Conservation (phyloP, 2,797 vertebrate species). For the Moxostoma hubbsi region DNA sequence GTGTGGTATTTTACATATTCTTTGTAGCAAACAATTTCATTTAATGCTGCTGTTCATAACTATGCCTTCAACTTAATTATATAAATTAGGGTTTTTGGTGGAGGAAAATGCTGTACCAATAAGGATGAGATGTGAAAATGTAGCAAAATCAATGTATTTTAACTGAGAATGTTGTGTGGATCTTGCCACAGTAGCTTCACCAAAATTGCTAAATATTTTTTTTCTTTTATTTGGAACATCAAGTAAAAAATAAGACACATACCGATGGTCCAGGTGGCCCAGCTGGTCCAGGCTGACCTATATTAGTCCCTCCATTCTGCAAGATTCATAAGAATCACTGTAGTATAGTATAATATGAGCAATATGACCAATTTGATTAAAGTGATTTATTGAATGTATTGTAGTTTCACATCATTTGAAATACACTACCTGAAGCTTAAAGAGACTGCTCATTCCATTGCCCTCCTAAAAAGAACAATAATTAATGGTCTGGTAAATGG, state of each 20-base stretch:
- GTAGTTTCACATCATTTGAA: background rate
- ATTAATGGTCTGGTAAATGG: background rate
- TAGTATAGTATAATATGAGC: background rate
- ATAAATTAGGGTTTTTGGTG: no score
- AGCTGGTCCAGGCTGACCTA: constrained; percentile 87
- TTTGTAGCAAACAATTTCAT: no score
- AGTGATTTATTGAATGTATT: background rate
- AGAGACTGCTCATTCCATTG: constrained; percentile 96
- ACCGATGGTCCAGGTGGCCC: constrained; percentile 89
- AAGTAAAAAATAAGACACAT: constrained; percentile 62
- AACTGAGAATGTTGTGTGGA: no score
- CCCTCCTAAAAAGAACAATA: constrained; percentile 82
- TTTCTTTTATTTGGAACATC: background rate
- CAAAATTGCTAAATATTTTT: background rate
- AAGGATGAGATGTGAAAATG: no score
- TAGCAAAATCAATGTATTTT: no score
- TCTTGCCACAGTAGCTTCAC: constrained; percentile 13
- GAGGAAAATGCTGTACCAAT: no score
- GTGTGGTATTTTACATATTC: no score
- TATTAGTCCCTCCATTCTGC: constrained; percentile 83
- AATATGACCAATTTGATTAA: background rate
- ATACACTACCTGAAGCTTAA: constrained; percentile 93
- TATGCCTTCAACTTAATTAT: no score
- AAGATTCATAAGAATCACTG: constrained; percentile 42
- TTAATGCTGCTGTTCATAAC: no score